Evolutionary conservation across 2,888 invertebrate species (phyloP).

Genomic region (Dexiosoma caninum): DNA sequence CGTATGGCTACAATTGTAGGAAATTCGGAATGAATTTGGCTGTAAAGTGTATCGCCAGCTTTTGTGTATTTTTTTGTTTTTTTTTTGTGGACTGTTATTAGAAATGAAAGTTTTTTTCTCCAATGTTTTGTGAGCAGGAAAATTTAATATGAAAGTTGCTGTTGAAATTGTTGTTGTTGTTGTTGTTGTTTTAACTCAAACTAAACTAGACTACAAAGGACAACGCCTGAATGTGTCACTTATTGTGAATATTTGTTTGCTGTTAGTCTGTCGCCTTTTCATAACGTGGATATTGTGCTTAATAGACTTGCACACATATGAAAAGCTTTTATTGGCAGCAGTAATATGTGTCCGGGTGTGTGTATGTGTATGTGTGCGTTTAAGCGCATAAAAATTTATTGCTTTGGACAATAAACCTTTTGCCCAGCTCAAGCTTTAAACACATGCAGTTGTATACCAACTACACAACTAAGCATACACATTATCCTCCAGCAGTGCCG

Average conservation of each 20-base stretch:
- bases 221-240: conserved; percentile 53
- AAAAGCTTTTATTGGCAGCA: conserved; percentile 20
- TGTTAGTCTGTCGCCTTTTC: conserved; percentile 7
- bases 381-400: conserved; percentile 65
- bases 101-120: conserved; percentile 1
- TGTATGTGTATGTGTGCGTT: conserved; percentile 48
- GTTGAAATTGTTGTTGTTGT: conserved; percentile 6
- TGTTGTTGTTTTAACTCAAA: background rate
- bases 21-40: conserved; percentile 32
- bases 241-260: conserved; percentile 35
- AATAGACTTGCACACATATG: conserved; percentile 17
- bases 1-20: background rate
- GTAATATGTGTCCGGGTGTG: conserved; percentile 29
- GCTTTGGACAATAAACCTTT: conserved; percentile 58
- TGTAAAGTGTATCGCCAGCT: background rate
- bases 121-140: background rate
- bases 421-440: conserved; percentile 20
- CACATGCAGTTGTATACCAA: conserved; percentile 18
- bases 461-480: background rate
- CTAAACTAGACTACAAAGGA: conserved; percentile 27
- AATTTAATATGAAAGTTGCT: conserved; percentile 13
- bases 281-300: conserved; percentile 10
- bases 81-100: too few relatives aligned
- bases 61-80: conserved; percentile 5
- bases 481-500: background rate